Evolutionary conservation across 23 tunicate genomes (phyloP).

Genomic region (Trididemnum miniatum): DNA sequence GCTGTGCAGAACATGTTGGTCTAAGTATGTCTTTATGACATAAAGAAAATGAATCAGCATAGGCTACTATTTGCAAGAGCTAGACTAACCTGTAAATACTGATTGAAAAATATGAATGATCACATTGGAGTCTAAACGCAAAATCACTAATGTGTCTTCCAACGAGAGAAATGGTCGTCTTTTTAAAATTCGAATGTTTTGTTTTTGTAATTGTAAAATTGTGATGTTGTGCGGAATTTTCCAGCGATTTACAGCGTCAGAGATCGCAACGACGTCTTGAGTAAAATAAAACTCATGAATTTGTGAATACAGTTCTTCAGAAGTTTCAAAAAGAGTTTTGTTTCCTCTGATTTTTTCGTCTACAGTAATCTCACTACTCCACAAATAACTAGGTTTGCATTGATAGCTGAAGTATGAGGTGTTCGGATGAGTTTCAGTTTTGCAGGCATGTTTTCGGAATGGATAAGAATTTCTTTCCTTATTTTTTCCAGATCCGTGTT

Average conservation of each 20-base stretch:
- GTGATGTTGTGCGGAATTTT: constrained; percentile 42
- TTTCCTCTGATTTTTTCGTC: not conserved
- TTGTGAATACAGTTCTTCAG: no score
- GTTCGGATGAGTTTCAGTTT: no score
- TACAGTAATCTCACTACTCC: not conserved
- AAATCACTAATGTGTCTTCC: constrained; percentile 6
- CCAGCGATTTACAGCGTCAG: constrained; percentile 48
- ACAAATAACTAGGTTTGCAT: not conserved
- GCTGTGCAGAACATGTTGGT: no score
- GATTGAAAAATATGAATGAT: constrained; percentile 41
- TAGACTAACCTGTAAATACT: constrained; percentile 75
- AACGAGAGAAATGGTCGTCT: constrained; percentile 12
- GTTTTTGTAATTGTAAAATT: constrained; percentile 42
- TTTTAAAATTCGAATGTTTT: constrained; percentile 35
- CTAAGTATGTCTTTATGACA: no score
- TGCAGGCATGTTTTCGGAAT: no score
- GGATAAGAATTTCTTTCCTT: no score
- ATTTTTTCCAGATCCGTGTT: no score
- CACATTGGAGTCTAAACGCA: constrained; percentile 47
- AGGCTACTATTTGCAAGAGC: no score
- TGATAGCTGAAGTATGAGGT: no score
- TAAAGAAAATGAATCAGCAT: no score
- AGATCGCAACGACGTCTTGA: not conserved
- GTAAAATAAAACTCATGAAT: not conserved
- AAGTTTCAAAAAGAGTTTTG: not conserved